A percentile compares a stretch with the other conserved stretches of the same genome.
phyloP scores from a whole-genome alignment of 2,888 invertebrate genomes.

The Galeruca laticollis region DNA sequence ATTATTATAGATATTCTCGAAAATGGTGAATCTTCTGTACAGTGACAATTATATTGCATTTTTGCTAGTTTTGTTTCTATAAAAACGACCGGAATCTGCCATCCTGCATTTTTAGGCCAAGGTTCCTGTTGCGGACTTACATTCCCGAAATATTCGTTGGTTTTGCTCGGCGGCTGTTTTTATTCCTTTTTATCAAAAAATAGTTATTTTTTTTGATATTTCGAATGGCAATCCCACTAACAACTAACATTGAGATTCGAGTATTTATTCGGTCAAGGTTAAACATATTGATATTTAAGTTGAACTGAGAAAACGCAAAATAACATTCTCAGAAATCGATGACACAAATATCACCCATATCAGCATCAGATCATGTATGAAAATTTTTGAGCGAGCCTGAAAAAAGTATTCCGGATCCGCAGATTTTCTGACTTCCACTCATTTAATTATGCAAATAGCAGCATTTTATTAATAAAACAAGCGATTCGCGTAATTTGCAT shows the following conservation, averaged over 20 bases:
- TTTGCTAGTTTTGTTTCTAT: neutral
- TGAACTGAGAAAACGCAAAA: no score
- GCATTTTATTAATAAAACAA: neutral
- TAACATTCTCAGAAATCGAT: no score
- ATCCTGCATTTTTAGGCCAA: constrained; percentile 1
- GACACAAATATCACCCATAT: neutral
- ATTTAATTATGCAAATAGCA: neutral
- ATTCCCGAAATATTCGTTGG: constrained; percentile 1
- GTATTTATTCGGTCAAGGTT: constrained; percentile 5
- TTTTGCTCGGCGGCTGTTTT: neutral
- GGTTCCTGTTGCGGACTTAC: neutral
- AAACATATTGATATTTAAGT: neutral
- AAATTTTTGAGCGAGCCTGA: neutral
- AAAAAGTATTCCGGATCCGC: neutral
- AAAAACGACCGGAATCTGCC: neutral
- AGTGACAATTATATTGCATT: neutral
- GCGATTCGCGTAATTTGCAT: neutral
- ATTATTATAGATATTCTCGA: no score
- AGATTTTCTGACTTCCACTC: neutral
- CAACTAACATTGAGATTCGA: neutral
- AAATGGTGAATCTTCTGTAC: neutral
- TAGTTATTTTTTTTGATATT: neutral
- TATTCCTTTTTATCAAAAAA: constrained; percentile 1
- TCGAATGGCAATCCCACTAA: neutral
- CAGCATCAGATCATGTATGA: neutral